Conservation (phyloP, 2,113 vertebrate genomes). For the Sula dactylatra region DNA sequence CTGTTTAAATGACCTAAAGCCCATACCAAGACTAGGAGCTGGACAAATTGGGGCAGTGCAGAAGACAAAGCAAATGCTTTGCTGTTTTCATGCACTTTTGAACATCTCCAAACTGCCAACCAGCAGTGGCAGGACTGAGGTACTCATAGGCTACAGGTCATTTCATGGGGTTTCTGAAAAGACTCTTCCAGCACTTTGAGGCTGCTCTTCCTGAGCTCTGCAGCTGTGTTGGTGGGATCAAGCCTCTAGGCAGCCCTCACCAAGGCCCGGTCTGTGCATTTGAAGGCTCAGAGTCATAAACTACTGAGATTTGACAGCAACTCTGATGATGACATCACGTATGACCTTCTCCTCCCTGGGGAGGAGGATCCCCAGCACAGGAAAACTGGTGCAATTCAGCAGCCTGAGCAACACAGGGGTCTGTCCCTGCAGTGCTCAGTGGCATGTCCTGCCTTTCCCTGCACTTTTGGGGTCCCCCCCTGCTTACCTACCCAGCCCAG, state of each 20-base stretch:
- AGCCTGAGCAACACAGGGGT: neutral
- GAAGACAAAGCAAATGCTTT: neutral
- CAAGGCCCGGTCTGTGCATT: neutral
- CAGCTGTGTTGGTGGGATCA: neutral
- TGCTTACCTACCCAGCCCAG: neutral
- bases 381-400: neutral
- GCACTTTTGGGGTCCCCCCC: neutral
- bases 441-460: neutral
- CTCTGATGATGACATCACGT: neutral
- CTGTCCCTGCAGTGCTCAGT: neutral
- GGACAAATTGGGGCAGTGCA: neutral
- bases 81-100: neutral
- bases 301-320: neutral
- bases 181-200: neutral
- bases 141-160: no score
- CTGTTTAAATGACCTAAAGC: neutral
- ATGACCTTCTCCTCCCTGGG: neutral
- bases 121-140: neutral
- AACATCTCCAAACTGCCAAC: neutral
- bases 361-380: neutral
- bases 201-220: neutral
- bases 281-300: neutral
- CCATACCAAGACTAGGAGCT: neutral
- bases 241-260: neutral
- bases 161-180: neutral